Base-by-base conservation (phyloP, 2,113 vertebrate genomes). In the Bos indicus region DNA sequence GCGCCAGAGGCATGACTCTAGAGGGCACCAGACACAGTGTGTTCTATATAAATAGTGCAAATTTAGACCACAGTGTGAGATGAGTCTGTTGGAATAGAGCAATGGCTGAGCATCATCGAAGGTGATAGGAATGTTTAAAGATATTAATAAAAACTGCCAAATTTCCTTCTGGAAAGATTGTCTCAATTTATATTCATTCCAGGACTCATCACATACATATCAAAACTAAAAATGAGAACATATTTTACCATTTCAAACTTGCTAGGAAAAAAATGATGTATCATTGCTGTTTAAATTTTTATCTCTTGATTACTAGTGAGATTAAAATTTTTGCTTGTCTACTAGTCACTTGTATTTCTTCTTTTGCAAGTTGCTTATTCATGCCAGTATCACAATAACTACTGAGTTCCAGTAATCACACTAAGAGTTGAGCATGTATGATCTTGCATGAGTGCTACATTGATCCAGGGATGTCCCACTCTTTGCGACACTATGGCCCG, bases 211-310 rank as follows among this genome's bases (percentile, higher is more conserved):
- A 59, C 14, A 62, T 48, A 82, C 3, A 14, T 19, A 92, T 51
- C 54, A 90, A 78, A 92, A 80, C 7, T 40, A 15, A 94, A 26
- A 95, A 46, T 54, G 77, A n/a, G 43, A 85, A 87, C 62, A 8
- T 59, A 60, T 57, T 85, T 95, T 87, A 95, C 30, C 78, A 21
- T 81, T 83, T 80, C 62, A 96, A 59, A 94, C 93, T 90, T 92
- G 7, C 64, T 43, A 80, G 33, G 48, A 33, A 54, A 91, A 91
- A 94, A 80, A 90, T 59, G 60, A 2, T n/a, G 16, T 86, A 80
- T 52, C 5, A 26, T 56, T 82, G 74, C 71, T 87, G 1, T 86
- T 59, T 48, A 71, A 46, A 84, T 74, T 90, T 88, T 13, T 26
- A 62, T 40, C 40, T 71, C 16, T 57, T 88, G 28, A 91, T 84